Base-by-base conservation (phyloP, 2,113 vertebrate genomes). In the Bubo scandiacus region DNA sequence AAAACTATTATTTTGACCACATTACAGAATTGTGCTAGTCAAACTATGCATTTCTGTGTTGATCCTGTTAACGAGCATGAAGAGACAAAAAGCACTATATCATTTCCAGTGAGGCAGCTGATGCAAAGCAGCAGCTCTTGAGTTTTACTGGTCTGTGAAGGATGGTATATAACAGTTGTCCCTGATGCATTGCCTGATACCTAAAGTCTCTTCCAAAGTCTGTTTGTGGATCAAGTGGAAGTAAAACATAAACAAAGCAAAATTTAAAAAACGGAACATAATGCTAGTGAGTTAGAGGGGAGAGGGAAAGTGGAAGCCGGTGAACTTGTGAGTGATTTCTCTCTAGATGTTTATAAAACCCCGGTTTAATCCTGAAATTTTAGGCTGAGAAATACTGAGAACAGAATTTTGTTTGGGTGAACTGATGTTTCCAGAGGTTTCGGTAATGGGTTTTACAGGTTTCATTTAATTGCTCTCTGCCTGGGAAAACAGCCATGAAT, bases 401-500 rank as follows among this genome's bases (percentile, higher is more conserved):
- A 77, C 4, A 40, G 19, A n/a, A 32, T 52, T 87, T 88, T 88
- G 6, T 80, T 66, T 52, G 55, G 3, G 18, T 58, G 26, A 83
- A 27, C 19, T 90, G 51, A 40, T 71, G 12, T 86, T 95, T 92
- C 51, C 81, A 95, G 85, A 78, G 45, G 55, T 94, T 94, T 86
- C 78, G 9, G 29, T 94, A 92, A 96, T 96, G 79, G 5, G 4
- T 88, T 97, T 92, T 79, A 62, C 92, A 92, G 92, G 12, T 83
- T 86, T 82, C 14, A 25, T 45, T 92, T 88, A 93, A 88, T 90
- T 74, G 15, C 88, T 67, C 14, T 87, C 65, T 57, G 63, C 73
- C 90, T 96, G 93, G 95, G 93, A 96, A 97, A 92, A 65, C 29
- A 86, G 82, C 71, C 88, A 90, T 78, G 32, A 73, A 70, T 86